phyloP scores from a whole-genome alignment of 2,797 vertebrate species.

The Sebastes goodei region DNA sequence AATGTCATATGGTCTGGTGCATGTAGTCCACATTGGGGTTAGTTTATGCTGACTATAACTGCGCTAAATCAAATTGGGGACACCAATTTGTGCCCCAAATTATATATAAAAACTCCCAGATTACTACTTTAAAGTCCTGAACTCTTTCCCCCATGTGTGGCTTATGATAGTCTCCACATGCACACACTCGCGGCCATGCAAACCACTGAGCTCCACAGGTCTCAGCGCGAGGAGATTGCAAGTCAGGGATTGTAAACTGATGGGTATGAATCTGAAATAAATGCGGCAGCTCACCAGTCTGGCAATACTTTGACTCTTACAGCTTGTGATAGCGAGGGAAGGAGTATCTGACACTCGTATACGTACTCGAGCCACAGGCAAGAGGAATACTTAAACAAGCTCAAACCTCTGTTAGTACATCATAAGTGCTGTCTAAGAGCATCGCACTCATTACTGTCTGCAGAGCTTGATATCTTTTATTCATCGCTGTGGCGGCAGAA shows the following conservation, averaged over 20 bases:
- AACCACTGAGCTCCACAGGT: background rate
- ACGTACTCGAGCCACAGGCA: slow-evolving; percentile 34
- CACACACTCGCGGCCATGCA: background rate
- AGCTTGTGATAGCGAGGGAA: slow-evolving; percentile 37
- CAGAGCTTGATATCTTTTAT: slow-evolving; percentile 53
- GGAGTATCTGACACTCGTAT: slow-evolving; percentile 29
- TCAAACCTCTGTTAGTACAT: slow-evolving; percentile 59
- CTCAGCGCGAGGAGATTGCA: background rate
- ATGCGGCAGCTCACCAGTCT: slow-evolving; percentile 36
- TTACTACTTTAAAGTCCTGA: background rate
- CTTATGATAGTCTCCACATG: background rate
- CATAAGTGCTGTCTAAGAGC: slow-evolving; percentile 63
- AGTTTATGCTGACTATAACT: background rate
- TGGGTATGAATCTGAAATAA: slow-evolving; percentile 30
- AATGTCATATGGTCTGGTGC: slow-evolving; percentile 9
- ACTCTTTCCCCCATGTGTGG: background rate
- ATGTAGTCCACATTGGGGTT: slow-evolving; percentile 22
- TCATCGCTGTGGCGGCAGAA: slow-evolving; percentile 34
- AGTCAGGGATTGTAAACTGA: slow-evolving; percentile 31
- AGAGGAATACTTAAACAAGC: slow-evolving; percentile 42
- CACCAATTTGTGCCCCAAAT: background rate
- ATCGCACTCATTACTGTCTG: slow-evolving; percentile 43
- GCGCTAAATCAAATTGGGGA: slow-evolving; percentile 16
- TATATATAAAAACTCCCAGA: background rate
- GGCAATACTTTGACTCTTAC: slow-evolving; percentile 44